Base-by-base conservation (phyloP, 2,113 vertebrate genomes). In the Bubo scandiacus region DNA sequence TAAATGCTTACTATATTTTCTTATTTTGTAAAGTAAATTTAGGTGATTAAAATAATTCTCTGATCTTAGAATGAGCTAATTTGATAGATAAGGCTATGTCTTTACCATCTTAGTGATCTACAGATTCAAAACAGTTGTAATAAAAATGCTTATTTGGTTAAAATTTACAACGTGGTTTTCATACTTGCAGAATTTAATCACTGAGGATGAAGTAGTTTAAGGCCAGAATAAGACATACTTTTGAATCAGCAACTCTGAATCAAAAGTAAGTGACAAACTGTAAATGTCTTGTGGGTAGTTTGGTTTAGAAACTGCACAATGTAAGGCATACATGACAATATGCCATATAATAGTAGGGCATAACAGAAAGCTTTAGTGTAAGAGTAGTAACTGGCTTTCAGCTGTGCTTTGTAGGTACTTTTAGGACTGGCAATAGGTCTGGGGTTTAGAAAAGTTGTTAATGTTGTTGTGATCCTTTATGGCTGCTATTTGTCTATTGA, bases 1-100 rank as follows among this genome's bases (percentile, higher is more conserved):
- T 99, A 98, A 98, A 29, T 81, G 7, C 12, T 30, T 38, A 32
- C 65, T 3, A 0, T 25, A 43, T 62, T 77, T 36, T 89, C 84
- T 47, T 13, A 21, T 79, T 92, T 74, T 30, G 12, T 72, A 27
- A 23, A 8, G 19, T 63, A 38, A 78, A 34, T 72, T 57, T 42
- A 52, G 25, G n/a, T 21, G 16, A 49, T 59, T 63, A 58, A 90
- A 86, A 42, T 67, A 68, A 59, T 61, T 71, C 17, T 81, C 6
- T 79, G 47, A 34, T 78, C 25, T 84, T 84, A 65, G 36, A 87
- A 68, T 68, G 54, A 68, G 12, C 27, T 94, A 32, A 42, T 90
- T 49, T 71, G 45, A 52, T 84, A 55, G 38, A 18, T n/a, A 62
- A 77, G n/a, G 10, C 58, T 25, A 45, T 27, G 3, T 74, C 32